Evolutionary conservation across 2,888 invertebrate genomes (phyloP).

Genomic region (Parascotia fuliginaria): DNA sequence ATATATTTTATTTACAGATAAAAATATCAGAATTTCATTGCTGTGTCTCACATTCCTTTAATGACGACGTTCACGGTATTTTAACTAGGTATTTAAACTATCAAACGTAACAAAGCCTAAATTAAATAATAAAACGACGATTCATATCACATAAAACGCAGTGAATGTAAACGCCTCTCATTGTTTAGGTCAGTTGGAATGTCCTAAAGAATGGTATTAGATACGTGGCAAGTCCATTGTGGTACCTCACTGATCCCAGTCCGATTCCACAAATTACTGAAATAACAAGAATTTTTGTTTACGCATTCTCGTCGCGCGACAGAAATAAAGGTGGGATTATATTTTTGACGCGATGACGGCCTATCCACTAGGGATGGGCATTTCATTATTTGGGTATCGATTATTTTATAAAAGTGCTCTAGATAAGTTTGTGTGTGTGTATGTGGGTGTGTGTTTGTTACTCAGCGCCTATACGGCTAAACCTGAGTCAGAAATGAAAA

Average conservation of each 20-base stretch:
- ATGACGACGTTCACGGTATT: too few relatives aligned
- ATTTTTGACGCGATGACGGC: conserved; percentile 42
- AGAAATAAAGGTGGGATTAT: conserved; percentile 61
- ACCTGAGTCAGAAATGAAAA: too few relatives aligned
- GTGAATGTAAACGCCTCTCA: conserved; percentile 24
- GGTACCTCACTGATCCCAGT: conserved; percentile 30
- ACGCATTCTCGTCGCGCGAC: conserved; percentile 55
- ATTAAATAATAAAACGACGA: conserved; percentile 12
- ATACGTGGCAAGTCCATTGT: conserved; percentile 48
- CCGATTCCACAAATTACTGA: conserved; percentile 42
- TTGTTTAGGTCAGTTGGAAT: conserved; percentile 42
- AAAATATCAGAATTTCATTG: too few relatives aligned
- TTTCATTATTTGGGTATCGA: conserved; percentile 24
- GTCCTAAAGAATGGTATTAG: conserved; percentile 55
- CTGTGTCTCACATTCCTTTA: too few relatives aligned
- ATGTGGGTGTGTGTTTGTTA: too few relatives aligned
- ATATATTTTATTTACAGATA: too few relatives aligned
- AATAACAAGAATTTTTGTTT: conserved; percentile 65
- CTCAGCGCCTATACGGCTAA: too few relatives aligned
- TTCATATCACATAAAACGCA: too few relatives aligned
- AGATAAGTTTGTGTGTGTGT: too few relatives aligned
- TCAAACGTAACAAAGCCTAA: too few relatives aligned
- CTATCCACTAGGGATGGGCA: conserved; percentile 32
- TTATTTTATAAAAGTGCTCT: neutral
- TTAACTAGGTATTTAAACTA: too few relatives aligned